These are phyloP conservation scores for Schizopygopsis malacanthus DNA, from an alignment of 2,797 vertebrate genomes.

Conservation along the genomic window DNA sequence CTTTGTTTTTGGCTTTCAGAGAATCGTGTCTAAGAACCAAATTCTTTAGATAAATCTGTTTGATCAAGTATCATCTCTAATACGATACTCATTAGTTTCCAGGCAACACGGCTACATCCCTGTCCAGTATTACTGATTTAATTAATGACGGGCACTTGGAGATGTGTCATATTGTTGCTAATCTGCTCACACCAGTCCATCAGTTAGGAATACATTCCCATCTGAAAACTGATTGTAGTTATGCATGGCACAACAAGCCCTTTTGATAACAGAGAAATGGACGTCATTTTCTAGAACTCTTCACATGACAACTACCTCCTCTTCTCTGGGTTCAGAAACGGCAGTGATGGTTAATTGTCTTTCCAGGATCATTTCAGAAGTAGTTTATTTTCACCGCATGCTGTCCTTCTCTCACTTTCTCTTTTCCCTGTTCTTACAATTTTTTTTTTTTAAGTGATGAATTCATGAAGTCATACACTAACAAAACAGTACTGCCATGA, in stretches of 20 bases:
- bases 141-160: not conserved
- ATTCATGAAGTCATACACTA: not conserved
- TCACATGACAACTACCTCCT: not conserved
- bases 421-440: not conserved
- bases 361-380: not conserved
- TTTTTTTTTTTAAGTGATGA: not conserved
- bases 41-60: not conserved
- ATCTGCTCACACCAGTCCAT: slow-evolving; percentile 21
- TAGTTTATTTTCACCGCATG: not conserved
- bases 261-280: slow-evolving; percentile 1
- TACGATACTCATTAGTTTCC: slow-evolving; percentile 17
- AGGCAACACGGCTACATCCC: slow-evolving; percentile 16
- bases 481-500: not conserved
- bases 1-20: not conserved
- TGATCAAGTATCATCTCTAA: slow-evolving; percentile 22
- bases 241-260: not conserved
- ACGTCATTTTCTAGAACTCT: not conserved
- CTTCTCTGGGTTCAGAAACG: not conserved
- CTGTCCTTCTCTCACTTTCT: not conserved
- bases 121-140: slow-evolving; percentile 9
- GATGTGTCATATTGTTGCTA: slow-evolving; percentile 20
- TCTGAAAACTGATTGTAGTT: slow-evolving; percentile 9
- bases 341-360: not conserved
- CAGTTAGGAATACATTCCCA: slow-evolving; percentile 1
- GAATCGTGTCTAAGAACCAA: not conserved